A percentile compares a stretch with the other conserved stretches of the same genome.
These are phyloP conservation scores for Euwallacea similis DNA, from an alignment of 1,140 invertebrate genomes.

Conservation along the genomic window DNA sequence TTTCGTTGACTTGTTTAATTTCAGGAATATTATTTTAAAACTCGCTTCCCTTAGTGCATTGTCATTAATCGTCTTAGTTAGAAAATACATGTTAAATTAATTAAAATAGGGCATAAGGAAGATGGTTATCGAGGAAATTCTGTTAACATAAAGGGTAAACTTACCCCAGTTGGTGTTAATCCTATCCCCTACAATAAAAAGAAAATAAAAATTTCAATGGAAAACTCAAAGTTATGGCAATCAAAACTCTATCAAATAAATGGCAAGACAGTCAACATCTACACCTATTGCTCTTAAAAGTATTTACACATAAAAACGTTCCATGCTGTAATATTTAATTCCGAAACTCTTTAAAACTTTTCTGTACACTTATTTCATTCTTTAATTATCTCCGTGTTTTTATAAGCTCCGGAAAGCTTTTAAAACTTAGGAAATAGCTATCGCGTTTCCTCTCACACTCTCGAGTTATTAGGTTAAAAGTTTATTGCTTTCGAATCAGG, in stretches of 20 bases:
- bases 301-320: slow-evolving; percentile 33
- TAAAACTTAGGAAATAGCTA: slow-evolving; percentile 28
- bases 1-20: no score
- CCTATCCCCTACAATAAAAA: slow-evolving; percentile 27
- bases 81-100: no score
- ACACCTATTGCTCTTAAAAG: slow-evolving; percentile 26
- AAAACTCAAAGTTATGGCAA: slow-evolving; percentile 1
- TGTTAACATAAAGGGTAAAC: slow-evolving; percentile 9
- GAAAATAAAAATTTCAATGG: slow-evolving; percentile 12
- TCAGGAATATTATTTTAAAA: no score
- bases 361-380: slow-evolving; percentile 32
- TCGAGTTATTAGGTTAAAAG: slow-evolving; percentile 24
- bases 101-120: no score
- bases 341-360: slow-evolving; percentile 34
- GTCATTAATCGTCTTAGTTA: no score
- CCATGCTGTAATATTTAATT: slow-evolving; percentile 32
- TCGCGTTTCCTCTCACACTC: slow-evolving; percentile 15
- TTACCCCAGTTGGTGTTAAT: slow-evolving; percentile 28
- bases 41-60: no score
- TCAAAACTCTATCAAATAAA: slow-evolving; percentile 13
- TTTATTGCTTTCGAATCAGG: slow-evolving; percentile 20
- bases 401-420: slow-evolving; percentile 26
- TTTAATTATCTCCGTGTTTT: slow-evolving; percentile 33
- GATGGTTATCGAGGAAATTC: background rate
- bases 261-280: slow-evolving; percentile 6